Conservation (phyloP, 2,888 invertebrate genomes). For the Gnatocerus cornutus region DNA sequence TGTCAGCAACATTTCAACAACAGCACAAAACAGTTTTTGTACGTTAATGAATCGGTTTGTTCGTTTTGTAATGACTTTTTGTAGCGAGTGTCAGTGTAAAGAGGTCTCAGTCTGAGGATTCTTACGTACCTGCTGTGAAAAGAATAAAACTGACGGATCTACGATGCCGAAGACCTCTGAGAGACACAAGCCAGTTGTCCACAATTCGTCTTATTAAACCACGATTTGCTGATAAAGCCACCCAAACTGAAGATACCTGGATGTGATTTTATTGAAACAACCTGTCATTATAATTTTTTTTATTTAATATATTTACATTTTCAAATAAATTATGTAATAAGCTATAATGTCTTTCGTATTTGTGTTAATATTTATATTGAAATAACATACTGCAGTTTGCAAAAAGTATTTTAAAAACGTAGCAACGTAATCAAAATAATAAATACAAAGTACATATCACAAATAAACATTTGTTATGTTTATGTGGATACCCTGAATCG, state of each 20-base stretch:
- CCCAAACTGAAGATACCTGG: slow-evolving; percentile 58
- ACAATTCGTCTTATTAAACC: slow-evolving; percentile 39
- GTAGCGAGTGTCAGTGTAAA: slow-evolving; percentile 20
- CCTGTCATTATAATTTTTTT: slow-evolving; percentile 49
- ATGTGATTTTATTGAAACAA: slow-evolving; percentile 40
- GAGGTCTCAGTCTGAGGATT: slow-evolving; percentile 36
- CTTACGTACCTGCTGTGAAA: slow-evolving; percentile 55
- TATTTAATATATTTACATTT: slow-evolving; percentile 55
- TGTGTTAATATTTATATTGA: slow-evolving; percentile 51
- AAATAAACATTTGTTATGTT: slow-evolving; percentile 50
- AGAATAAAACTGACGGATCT: slow-evolving; percentile 63
- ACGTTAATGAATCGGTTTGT: not conserved
- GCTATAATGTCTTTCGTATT: slow-evolving; percentile 52
- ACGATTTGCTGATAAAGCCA: slow-evolving; percentile 59
- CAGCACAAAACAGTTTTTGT: slow-evolving; percentile 28
- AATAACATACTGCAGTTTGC: slow-evolving; percentile 51
- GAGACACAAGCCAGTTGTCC: slow-evolving; percentile 52
- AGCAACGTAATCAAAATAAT: slow-evolving; percentile 38
- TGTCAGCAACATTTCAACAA: slow-evolving; percentile 53
- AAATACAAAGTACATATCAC: slow-evolving; percentile 50
- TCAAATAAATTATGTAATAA: slow-evolving; percentile 56
- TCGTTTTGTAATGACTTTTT: slow-evolving; percentile 5
- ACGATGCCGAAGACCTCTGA: slow-evolving; percentile 63
- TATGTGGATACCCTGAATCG: slow-evolving; percentile 54
- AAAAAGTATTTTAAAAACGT: slow-evolving; percentile 42